These are phyloP conservation scores for Mus minutoides DNA, from an alignment of 2,797 vertebrate species.

Conservation along the genomic window DNA sequence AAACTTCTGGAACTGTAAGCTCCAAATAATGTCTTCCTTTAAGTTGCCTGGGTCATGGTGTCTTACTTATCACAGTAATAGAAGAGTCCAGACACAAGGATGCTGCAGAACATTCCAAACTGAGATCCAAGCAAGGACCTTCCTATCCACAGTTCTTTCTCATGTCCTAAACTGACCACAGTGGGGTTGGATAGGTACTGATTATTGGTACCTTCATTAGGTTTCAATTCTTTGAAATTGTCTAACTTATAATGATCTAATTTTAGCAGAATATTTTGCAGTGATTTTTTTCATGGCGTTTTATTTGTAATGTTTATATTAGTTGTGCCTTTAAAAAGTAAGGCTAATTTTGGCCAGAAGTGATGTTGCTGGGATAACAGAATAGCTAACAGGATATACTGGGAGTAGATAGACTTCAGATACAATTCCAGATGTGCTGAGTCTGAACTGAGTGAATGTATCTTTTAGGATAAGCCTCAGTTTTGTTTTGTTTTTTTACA, in stretches of 20 bases:
- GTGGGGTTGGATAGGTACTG: background rate
- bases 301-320: conserved; percentile 40
- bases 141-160: background rate
- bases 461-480: background rate
- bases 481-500: conserved; percentile 1
- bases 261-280: conserved; percentile 2
- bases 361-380: background rate
- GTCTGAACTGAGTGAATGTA: background rate
- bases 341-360: background rate
- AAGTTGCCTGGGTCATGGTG: background rate
- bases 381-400: background rate
- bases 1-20: background rate
- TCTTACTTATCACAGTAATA: background rate
- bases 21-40: background rate
- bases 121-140: background rate
- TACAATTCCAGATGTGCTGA: background rate
- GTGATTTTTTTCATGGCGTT: background rate
- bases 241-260: background rate
- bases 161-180: background rate
- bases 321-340: background rate
- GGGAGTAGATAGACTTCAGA: background rate
- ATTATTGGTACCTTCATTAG: background rate
- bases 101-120: background rate
- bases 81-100: background rate
- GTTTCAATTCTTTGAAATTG: background rate